phyloP scores from a whole-genome alignment of 2,888 invertebrate genomes.

The Aphodius granarius region DNA sequence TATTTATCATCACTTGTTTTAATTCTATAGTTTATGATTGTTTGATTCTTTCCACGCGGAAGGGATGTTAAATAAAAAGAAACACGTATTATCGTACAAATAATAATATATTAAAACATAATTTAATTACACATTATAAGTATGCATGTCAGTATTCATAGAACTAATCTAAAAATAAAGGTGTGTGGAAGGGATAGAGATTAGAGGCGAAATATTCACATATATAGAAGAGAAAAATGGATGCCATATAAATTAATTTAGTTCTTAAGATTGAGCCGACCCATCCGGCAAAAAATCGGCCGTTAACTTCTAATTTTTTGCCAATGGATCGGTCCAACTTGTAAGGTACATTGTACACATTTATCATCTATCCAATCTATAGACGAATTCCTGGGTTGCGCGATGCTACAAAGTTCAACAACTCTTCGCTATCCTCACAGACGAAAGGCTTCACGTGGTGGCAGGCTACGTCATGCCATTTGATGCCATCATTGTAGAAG shows the following conservation, averaged over 20 bases:
- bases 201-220: conserved; percentile 38
- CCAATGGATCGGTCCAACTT: conserved; percentile 4
- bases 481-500: conserved; percentile 86
- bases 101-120: conserved; percentile 44
- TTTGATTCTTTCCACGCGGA: not conserved
- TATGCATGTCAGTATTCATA: conserved; percentile 24
- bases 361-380: conserved; percentile 52
- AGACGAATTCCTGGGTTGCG: conserved; percentile 85
- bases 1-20: not conserved
- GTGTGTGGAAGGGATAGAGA: conserved; percentile 16
- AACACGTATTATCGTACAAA: conserved; percentile 26
- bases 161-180: conserved; percentile 24
- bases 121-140: conserved; percentile 43
- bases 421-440: conserved; percentile 88
- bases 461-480: conserved; percentile 87
- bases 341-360: conserved; percentile 26
- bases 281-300: not conserved
- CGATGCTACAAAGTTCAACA: conserved; percentile 86
- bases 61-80: not conserved
- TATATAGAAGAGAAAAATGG: conserved; percentile 32
- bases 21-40: too few relatives aligned
- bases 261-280: not conserved
- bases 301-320: not conserved
- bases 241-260: conserved; percentile 19
- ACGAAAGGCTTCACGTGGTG: conserved; percentile 86